Evolutionary conservation across 1,140 invertebrate species (phyloP).

Genomic region (Spodoptera frugiperda): DNA sequence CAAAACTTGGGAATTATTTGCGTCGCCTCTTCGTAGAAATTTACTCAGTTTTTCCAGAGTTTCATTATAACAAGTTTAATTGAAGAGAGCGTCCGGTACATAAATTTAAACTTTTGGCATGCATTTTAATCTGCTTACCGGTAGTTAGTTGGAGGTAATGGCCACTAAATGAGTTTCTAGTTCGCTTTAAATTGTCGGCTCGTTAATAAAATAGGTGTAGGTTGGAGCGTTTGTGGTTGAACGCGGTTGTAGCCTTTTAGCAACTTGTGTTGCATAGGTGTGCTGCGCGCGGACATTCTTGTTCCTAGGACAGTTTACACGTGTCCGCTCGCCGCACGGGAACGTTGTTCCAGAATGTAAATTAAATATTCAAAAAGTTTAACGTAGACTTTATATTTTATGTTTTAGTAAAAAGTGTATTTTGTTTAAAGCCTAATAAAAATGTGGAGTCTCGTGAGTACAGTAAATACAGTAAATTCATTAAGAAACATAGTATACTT

Average conservation of each 20-base stretch:
- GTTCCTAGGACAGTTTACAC: constrained; percentile 17
- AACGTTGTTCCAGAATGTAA: constrained; percentile 1
- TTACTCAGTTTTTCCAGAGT: constrained; percentile 78
- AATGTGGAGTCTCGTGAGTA: too few species aligned
- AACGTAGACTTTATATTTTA: neutral
- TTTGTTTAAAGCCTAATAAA: too few species aligned
- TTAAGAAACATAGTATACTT: too few species aligned
- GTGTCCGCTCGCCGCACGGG: constrained; percentile 11
- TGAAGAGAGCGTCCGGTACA: constrained; percentile 81
- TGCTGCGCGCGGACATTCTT: constrained; percentile 15
- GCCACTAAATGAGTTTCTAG: constrained; percentile 77
- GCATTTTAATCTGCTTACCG: constrained; percentile 83
- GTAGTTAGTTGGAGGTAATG: constrained; percentile 72
- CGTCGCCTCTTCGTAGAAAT: constrained; percentile 71
- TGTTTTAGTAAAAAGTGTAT: constrained; percentile 2
- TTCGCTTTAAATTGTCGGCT: constrained; percentile 62
- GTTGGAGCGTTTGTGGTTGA: constrained; percentile 32
- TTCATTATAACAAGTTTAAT: constrained; percentile 84
- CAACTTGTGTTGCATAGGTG: constrained; percentile 32
- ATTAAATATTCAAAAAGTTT: constrained; percentile 28
- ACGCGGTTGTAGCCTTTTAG: constrained; percentile 29
- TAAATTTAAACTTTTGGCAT: constrained; percentile 83
- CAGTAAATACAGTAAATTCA: too few species aligned
- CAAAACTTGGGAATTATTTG: constrained; percentile 79
- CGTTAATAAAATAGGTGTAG: constrained; percentile 56